phyloP scores from a whole-genome alignment of 2,888 invertebrate species.

The Drosophila longiperda region DNA sequence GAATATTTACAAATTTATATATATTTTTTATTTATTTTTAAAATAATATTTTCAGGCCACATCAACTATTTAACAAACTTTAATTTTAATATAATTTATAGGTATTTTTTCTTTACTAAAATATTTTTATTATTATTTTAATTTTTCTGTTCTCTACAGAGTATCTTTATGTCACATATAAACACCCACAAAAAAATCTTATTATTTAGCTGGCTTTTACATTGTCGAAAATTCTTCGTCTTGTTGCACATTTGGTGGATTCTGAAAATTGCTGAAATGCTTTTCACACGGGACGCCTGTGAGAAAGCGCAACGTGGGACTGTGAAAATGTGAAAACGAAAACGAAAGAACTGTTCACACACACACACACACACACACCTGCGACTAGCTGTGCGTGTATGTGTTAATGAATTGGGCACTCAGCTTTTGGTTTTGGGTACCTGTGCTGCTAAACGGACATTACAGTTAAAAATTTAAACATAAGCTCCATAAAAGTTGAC shows the following conservation, averaged over 20 bases:
- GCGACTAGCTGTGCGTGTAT: slow-evolving; percentile 29
- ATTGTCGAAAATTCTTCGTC: slow-evolving; percentile 70
- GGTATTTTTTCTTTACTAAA: not conserved
- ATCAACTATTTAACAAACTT: too few relatives aligned
- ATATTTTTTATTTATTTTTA: too few relatives aligned
- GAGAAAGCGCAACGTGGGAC: slow-evolving; percentile 73
- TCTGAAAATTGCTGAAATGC: slow-evolving; percentile 71
- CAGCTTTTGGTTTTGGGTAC: slow-evolving; percentile 38
- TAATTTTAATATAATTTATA: too few relatives aligned
- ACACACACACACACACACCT: slow-evolving; percentile 12
- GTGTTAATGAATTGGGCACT: slow-evolving; percentile 65
- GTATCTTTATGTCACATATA: not conserved
- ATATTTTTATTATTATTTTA: too few relatives aligned
- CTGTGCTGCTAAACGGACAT: slow-evolving; percentile 56
- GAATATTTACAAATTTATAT: not conserved
- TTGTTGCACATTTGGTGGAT: slow-evolving; percentile 53
- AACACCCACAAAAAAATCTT: not conserved
- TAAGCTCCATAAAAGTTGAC: slow-evolving; percentile 59
- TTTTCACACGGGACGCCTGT: slow-evolving; percentile 81
- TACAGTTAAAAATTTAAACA: slow-evolving; percentile 60
- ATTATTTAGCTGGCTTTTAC: slow-evolving; percentile 44
- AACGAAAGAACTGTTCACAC: slow-evolving; percentile 28
- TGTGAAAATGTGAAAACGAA: slow-evolving; percentile 53
- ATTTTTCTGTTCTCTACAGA: not conserved
- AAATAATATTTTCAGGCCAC: too few relatives aligned